phyloP scores from a whole-genome alignment of 2,797 vertebrate genomes.

The Leptoclinus maculatus region DNA sequence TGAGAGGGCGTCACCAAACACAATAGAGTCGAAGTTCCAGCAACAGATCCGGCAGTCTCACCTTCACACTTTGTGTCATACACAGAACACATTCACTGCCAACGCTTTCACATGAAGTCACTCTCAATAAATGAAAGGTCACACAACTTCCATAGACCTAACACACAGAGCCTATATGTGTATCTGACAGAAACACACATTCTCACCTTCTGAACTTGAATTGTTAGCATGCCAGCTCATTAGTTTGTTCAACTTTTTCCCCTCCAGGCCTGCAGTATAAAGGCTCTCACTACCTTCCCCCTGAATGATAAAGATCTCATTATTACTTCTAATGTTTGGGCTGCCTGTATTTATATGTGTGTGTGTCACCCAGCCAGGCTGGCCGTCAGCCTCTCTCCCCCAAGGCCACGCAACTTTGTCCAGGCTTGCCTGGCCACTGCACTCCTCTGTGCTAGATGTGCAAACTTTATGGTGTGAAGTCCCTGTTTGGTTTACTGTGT shows the following conservation, averaged over 20 bases:
- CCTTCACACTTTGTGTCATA: conserved; percentile 60
- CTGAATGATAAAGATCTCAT: conserved; percentile 64
- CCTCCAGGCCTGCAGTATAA: conserved; percentile 50
- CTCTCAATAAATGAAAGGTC: conserved; percentile 52
- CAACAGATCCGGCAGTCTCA: conserved; percentile 44
- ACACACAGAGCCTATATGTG: conserved; percentile 23
- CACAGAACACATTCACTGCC: conserved; percentile 28
- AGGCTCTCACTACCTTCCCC: conserved; percentile 27
- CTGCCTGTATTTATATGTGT: conserved; percentile 13
- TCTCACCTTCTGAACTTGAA: conserved; percentile 52
- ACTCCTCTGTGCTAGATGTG: conserved; percentile 44
- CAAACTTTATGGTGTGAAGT: conserved; percentile 56
- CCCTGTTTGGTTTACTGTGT: conserved; percentile 58
- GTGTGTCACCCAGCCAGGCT: conserved; percentile 48
- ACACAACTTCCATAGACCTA: conserved; percentile 10
- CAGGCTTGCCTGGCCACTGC: conserved; percentile 66
- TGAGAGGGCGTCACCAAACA: conserved; percentile 26
- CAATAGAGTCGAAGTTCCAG: conserved; percentile 29
- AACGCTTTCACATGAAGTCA: conserved; percentile 45
- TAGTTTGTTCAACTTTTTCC: conserved; percentile 50
- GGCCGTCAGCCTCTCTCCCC: conserved; percentile 50
- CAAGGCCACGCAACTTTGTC: conserved; percentile 61
- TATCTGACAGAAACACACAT: conserved; percentile 14
- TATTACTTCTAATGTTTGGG: conserved; percentile 51
- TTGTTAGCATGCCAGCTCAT: conserved; percentile 70